Evolutionary conservation across 2,888 invertebrate genomes (phyloP).

Genomic region (Stenodera caucasica): DNA sequence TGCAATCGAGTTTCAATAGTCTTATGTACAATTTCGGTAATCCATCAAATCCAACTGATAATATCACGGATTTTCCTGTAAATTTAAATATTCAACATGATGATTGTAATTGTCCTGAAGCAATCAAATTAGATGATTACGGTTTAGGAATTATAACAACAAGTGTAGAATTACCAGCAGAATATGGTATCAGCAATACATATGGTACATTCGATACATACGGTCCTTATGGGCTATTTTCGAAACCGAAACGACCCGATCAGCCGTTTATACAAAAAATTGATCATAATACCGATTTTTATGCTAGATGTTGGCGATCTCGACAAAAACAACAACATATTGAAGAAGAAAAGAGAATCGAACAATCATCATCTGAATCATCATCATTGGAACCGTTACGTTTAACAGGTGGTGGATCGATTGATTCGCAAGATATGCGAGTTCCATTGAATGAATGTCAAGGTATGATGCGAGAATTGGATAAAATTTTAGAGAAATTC

Average conservation of each 20-base stretch:
- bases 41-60: too few species aligned
- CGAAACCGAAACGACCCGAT: constrained; percentile 38
- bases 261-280: constrained; percentile 36
- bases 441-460: constrained; percentile 45
- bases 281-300: constrained; percentile 10
- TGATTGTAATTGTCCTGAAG: constrained; percentile 51
- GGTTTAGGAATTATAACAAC: constrained; percentile 47
- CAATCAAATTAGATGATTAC: constrained; percentile 41
- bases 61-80: too few species aligned
- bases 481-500: constrained; percentile 47
- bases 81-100: too few species aligned
- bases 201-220: constrained; percentile 48
- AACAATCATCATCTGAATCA: background rate
- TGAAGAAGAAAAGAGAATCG: too few species aligned
- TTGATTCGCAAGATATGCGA: constrained; percentile 5
- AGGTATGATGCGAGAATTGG: constrained; percentile 51
- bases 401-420: constrained; percentile 36
- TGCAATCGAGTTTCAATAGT: too few species aligned
- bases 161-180: constrained; percentile 36
- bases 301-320: background rate
- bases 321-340: background rate
- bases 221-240: constrained; percentile 48
- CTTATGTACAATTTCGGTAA: too few species aligned
- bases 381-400: constrained; percentile 18
- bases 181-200: constrained; percentile 48